phyloP scores from a whole-genome alignment of 2,888 invertebrate genomes.

The Caenorhabditis macrosperma region DNA sequence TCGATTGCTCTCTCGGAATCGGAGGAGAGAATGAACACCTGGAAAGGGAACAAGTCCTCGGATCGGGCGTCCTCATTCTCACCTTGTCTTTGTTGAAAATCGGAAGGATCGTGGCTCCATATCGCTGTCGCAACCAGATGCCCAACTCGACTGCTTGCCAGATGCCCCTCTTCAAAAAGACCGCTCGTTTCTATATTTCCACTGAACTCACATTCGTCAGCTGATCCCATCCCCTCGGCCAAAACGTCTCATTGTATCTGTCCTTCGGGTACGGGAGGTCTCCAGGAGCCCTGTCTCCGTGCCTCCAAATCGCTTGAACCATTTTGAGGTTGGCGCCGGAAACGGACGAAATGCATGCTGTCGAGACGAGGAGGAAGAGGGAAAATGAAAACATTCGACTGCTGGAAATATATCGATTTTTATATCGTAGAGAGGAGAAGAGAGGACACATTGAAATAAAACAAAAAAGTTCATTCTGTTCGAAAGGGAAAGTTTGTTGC shows the following conservation, averaged over 20 bases:
- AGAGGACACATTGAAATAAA: too few species aligned
- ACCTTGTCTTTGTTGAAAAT: conserved; percentile 50
- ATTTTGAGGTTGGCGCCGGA: conserved; percentile 52
- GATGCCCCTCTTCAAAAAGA: conserved; percentile 41
- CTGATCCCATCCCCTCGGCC: conserved; percentile 76
- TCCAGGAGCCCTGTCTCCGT: conserved; percentile 90
- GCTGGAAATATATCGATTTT: background rate
- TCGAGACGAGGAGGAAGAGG: background rate
- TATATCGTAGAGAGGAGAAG: background rate
- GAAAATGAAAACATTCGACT: background rate
- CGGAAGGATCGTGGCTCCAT: conserved; percentile 23
- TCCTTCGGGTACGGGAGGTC: conserved; percentile 72
- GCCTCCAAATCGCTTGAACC: conserved; percentile 85
- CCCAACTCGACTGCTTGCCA: conserved; percentile 50
- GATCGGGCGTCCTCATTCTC: background rate
- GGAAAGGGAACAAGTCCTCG: background rate
- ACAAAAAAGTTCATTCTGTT: background rate
- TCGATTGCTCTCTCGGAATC: conserved; percentile 83
- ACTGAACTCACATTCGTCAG: conserved; percentile 69
- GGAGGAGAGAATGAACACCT: conserved; percentile 78
- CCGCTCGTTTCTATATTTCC: background rate
- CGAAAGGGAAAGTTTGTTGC: conserved; percentile 4
- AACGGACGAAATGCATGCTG: conserved; percentile 5
- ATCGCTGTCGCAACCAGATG: conserved; percentile 44
- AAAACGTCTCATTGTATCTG: conserved; percentile 63